Evolutionary conservation across 2,797 vertebrate genomes (phyloP), one percentile per base, ranked within the genome.

Genomic region (Myotis vivesi): DNA sequence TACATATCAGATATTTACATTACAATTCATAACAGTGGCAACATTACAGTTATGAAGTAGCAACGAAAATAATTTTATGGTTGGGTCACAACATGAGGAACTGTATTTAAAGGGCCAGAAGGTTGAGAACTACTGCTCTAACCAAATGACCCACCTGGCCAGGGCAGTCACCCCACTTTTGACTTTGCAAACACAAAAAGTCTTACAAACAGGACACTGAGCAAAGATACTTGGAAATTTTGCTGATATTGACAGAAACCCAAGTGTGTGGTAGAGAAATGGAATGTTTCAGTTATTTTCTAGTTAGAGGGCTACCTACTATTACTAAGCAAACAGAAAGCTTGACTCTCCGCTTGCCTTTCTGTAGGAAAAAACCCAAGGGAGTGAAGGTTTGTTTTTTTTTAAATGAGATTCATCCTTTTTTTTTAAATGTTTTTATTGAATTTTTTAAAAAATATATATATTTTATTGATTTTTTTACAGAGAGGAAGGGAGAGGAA

Each of bases 161-260:
- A 62, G 59, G 59, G 28, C 25, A 85, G 49, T 84, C 28, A n/a
- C 28, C n/a, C 36, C 59, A 76, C 25, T 71, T 46, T 76, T 13
- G 30, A 73, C 66, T 79, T 87, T n/a, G 84, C 44, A 83, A 96
- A 87, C 44, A 92, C 15, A 83, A 55, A 64, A 71, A 73, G 55
- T 57, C 53, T 77, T 64, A 62, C 69, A 80, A 86, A 59, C 13
- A 75, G 73, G 44, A 89, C 64, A 72, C 0, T 77, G 38, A 73
- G 25, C 41, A 71, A 41, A 89, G 33, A 87, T 19, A 88, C 33
- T 68, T 57, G 23, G 38, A 73, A 71, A 87, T 73, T 68, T 49
- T 64, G 41, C 72, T 57, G 25, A 87, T 30, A 36, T 3, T 83
- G 38, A 79, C 73, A 73, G 88, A 89, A 73, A 68, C 25, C 10